Conservation (phyloP, 2,113 vertebrate species). For the Raja brachyura region DNA sequence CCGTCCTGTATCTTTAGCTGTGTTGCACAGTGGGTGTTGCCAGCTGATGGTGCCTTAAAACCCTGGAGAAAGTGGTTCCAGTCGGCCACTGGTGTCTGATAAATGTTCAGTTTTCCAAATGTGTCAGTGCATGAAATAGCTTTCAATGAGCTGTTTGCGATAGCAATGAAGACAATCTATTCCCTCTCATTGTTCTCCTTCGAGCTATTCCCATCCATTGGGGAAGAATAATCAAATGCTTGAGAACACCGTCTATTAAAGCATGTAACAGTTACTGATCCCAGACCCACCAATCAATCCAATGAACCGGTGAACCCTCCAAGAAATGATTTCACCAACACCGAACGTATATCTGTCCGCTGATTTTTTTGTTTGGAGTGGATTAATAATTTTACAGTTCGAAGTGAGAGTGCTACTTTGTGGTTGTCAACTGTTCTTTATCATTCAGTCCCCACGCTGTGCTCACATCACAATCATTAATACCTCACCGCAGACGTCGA, state of each 20-base stretch:
- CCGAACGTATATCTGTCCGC: not conserved
- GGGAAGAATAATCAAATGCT: not conserved
- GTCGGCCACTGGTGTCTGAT: not conserved
- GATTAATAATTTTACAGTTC: not conserved
- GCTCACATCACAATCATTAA: constrained; percentile 12
- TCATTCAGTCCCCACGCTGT: not conserved
- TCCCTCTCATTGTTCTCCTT: not conserved
- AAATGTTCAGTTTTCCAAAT: not conserved
- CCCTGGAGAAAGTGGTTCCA: not conserved
- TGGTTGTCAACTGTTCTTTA: constrained; percentile 10
- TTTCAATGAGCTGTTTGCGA: not conserved
- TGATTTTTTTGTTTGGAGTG: not conserved
- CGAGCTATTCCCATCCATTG: not conserved
- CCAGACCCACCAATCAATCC: not conserved
- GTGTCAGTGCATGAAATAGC: not conserved
- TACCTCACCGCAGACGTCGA: constrained; percentile 10
- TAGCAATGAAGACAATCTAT: not conserved
- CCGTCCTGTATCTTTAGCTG: too few species aligned
- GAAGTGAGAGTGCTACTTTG: not conserved
- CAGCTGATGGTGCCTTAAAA: not conserved
- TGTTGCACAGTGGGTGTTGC: too few species aligned
- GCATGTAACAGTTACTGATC: not conserved
- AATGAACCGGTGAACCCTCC: not conserved
- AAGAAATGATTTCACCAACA: not conserved
- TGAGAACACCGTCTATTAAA: not conserved